These are phyloP conservation scores for Lasioglossum baleicum DNA, from an alignment of 1,140 invertebrate genomes.

Conservation along the genomic window DNA sequence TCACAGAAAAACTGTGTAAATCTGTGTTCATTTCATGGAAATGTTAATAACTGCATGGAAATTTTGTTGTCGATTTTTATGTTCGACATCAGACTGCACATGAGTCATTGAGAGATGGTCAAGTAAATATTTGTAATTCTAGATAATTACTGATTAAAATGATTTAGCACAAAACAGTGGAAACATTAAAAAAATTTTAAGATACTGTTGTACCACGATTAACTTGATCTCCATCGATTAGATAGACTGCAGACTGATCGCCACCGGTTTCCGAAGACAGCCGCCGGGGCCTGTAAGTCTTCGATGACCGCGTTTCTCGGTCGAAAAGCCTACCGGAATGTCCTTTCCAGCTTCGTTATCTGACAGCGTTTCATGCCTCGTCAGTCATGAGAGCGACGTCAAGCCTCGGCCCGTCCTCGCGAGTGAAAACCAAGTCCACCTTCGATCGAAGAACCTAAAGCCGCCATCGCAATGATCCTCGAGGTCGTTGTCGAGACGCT, in stretches of 20 bases:
- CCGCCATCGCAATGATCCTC: slow-evolving; percentile 3
- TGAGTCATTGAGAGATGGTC: too few relatives aligned
- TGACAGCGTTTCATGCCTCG: slow-evolving; percentile 60
- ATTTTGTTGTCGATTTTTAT: too few relatives aligned
- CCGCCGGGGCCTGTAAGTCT: slow-evolving; percentile 14
- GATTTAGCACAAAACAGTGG: too few relatives aligned
- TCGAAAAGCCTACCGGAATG: slow-evolving; percentile 54
- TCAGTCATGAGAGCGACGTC: slow-evolving; percentile 58
- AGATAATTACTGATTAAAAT: too few relatives aligned
- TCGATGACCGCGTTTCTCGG: slow-evolving; percentile 31
- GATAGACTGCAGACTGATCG: slow-evolving; percentile 3
- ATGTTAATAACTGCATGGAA: not conserved
- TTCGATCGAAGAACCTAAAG: slow-evolving; percentile 29
- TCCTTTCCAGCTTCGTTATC: slow-evolving; percentile 68
- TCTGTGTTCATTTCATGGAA: not conserved
- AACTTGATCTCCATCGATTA: not conserved
- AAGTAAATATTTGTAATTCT: too few relatives aligned
- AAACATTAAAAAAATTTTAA: too few relatives aligned
- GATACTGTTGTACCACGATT: too few relatives aligned
- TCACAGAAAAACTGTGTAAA: not conserved
- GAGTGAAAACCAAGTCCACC: slow-evolving; percentile 52
- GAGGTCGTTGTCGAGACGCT: slow-evolving; percentile 17
- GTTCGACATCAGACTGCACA: too few relatives aligned
- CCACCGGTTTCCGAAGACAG: not conserved
- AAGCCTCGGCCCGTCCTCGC: slow-evolving; percentile 38